Evolutionary conservation across 2,797 vertebrate species (phyloP).

Genomic region (Enteromius unitaeniatus): DNA sequence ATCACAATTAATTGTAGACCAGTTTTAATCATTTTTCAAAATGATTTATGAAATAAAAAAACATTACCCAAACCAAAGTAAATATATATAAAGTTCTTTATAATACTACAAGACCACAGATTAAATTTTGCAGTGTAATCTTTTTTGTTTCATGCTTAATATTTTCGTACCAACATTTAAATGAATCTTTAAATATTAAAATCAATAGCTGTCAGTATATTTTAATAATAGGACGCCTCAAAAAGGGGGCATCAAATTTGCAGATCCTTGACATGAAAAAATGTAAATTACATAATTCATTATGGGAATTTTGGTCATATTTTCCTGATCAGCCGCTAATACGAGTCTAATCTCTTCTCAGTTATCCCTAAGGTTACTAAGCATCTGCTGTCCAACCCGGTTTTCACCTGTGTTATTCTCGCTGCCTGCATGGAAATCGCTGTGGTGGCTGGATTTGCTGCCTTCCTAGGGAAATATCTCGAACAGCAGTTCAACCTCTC

Average conservation of each 20-base stretch:
- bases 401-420: constrained; percentile 97
- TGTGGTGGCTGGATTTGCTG: constrained; percentile 94
- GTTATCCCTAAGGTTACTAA: constrained; percentile 98
- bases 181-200: background rate
- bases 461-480: constrained; percentile 96
- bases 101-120: background rate
- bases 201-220: background rate
- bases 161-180: background rate
- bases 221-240: background rate
- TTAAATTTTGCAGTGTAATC: background rate
- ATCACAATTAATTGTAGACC: background rate
- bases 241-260: background rate
- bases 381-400: constrained; percentile 94
- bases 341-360: constrained; percentile 60
- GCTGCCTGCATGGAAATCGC: constrained; percentile 99
- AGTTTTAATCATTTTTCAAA: background rate
- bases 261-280: background rate
- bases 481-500: constrained; percentile 99
- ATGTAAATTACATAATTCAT: background rate
- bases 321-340: constrained; percentile 15
- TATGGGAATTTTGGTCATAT: background rate
- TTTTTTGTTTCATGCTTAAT: background rate
- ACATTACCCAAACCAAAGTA: no score
- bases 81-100: background rate
- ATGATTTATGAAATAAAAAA: background rate